Evolutionary conservation across 1,140 invertebrate species (phyloP).

Genomic region (Atopsyche davidsoni): DNA sequence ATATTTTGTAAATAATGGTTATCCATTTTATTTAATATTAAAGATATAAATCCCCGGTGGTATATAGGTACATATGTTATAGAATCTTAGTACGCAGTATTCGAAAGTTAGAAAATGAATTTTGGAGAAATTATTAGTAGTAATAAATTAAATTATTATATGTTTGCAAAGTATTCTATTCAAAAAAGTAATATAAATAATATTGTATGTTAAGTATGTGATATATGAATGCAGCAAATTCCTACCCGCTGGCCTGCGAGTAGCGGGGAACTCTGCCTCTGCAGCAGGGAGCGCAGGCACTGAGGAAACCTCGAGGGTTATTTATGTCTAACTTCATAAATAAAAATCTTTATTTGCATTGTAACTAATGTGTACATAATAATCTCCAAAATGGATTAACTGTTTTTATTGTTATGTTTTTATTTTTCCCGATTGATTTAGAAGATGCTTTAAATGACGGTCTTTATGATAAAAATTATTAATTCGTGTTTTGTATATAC

Average conservation of each 20-base stretch:
- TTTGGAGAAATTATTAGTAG: constrained; percentile 13
- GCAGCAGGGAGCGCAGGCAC: no score
- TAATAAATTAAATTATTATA: constrained; percentile 24
- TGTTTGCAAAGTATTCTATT: constrained; percentile 21
- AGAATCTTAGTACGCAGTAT: constrained; percentile 16
- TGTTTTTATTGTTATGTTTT: constrained; percentile 31
- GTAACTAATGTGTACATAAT: constrained; percentile 26
- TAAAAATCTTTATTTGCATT: constrained; percentile 17
- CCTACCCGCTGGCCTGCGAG: not conserved
- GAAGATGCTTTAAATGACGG: constrained; percentile 8
- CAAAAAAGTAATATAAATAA: constrained; percentile 21
- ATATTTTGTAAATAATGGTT: constrained; percentile 19
- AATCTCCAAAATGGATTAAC: constrained; percentile 15
- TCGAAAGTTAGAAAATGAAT: constrained; percentile 15
- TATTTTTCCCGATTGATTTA: constrained; percentile 18
- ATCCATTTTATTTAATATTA: constrained; percentile 1
- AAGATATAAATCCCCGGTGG: constrained; percentile 13
- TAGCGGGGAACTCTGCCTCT: constrained; percentile 7
- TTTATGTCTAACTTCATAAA: constrained; percentile 12
- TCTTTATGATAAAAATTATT: constrained; percentile 11
- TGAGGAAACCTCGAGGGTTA: no score
- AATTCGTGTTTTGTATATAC: constrained; percentile 23
- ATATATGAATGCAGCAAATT: constrained; percentile 18
- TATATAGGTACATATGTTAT: constrained; percentile 15
- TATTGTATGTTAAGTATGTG: constrained; percentile 21